These are phyloP conservation scores for Spilosoma lubricipeda DNA, from an alignment of 2,888 invertebrate genomes.

Conservation along the genomic window DNA sequence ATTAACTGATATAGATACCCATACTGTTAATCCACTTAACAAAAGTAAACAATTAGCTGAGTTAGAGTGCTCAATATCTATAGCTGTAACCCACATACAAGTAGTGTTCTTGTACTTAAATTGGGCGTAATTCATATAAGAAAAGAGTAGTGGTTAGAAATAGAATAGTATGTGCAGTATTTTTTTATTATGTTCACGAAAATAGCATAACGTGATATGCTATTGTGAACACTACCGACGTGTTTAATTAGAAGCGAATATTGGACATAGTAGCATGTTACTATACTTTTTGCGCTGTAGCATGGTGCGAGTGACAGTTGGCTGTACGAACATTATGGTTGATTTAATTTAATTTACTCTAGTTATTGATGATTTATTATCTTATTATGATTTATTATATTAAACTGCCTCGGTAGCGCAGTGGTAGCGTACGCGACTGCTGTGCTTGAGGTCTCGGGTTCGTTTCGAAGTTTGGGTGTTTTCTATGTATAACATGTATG, in stretches of 20 bases:
- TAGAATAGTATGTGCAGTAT: neutral
- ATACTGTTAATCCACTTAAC: neutral
- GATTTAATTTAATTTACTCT: too few relatives aligned
- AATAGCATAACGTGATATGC: neutral
- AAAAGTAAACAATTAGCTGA: neutral
- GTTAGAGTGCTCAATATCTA: neutral
- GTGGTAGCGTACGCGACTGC: too few relatives aligned
- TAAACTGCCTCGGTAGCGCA: too few relatives aligned
- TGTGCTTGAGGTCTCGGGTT: too few relatives aligned
- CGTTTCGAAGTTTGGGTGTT: too few relatives aligned
- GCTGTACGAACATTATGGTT: too few relatives aligned
- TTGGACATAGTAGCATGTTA: neutral
- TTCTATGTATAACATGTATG: too few relatives aligned
- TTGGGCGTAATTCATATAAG: neutral
- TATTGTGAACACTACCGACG: neutral
- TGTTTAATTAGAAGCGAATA: neutral
- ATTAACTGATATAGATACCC: neutral
- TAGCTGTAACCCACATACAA: neutral
- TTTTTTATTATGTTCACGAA: neutral
- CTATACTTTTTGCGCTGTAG: too few relatives aligned
- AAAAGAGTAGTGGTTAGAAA: neutral
- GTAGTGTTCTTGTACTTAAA: neutral
- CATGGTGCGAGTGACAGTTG: too few relatives aligned
- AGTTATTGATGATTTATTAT: too few relatives aligned
- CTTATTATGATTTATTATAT: too few relatives aligned